Evolutionary conservation across 2,113 vertebrate species (phyloP), one percentile per base, ranked within the genome.

Genomic region (Acanthochromis polyacanthus): DNA sequence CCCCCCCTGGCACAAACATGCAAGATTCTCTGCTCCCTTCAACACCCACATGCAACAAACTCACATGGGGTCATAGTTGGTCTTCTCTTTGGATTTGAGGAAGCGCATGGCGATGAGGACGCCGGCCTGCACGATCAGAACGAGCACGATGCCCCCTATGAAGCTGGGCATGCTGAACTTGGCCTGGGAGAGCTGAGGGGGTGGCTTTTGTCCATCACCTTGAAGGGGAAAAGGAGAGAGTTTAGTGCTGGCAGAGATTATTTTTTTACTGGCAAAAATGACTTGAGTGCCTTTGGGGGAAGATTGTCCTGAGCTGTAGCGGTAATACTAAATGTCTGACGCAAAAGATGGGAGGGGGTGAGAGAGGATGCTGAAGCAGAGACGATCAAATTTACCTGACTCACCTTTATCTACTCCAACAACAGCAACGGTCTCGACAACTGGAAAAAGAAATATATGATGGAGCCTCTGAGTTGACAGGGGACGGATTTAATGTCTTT

Each of bases 11-110:
- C 60, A 48, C 48, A 50, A 10, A 46, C 43, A 14, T 1, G 36
- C 38, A 43, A 68, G 17, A 56, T 63, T 77, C 20, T 28, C 19
- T 15, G 22, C 8, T 51, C 32, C 32, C 8, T 9, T 72, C 43
- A 4, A 75, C 78, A 82, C 71, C 69, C 58, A 36, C 10, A 23
- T 67, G 70, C 45, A 57, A 36, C 17, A 74, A 61, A 93, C 97
- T 98, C 94, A 99, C 98, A 99, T 96, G 0, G 97, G 97, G 90
- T 98, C 97, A 87, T 98, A 99, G 88, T 82, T 93, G 94, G 95
- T 96, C 76, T 91, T 85, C 91, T 98, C 97, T 94, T 97, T 97
- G 0, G 96, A 94, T 82, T 96, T 97, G 88, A 99, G 92, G 93
- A 98, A 97, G 57, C 96, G 96, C 94, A 98, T 81, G 71, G 95